Conservation (phyloP, 2,113 vertebrate genomes). For the Nannobrachium achirus region DNA sequence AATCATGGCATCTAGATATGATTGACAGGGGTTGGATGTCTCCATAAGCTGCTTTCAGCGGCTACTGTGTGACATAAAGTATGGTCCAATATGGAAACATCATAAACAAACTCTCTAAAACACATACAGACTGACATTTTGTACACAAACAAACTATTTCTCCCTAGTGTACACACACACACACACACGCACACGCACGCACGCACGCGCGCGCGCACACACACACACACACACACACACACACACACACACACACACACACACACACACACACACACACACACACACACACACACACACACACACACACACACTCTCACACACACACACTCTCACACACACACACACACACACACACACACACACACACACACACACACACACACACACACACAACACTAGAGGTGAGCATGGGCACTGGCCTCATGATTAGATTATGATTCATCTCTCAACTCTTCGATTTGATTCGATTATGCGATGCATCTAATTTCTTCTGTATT, state of each 20-base stretch:
- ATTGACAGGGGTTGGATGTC: conserved; percentile 29
- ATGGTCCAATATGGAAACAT: neutral
- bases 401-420: too few relatives aligned
- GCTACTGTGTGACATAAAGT: neutral
- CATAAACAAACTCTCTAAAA: neutral
- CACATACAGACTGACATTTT: neutral
- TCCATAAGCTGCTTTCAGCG: neutral
- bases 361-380: conserved; percentile 8
- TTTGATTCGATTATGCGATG: too few relatives aligned
- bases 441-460: too few relatives aligned
- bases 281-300: conserved; percentile 11
- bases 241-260: neutral
- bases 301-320: neutral
- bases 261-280: neutral
- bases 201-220: neutral
- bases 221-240: conserved; percentile 15
- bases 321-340: neutral
- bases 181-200: neutral
- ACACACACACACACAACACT: conserved; percentile 30
- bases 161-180: neutral
- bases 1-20: conserved; percentile 11
- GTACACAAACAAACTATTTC: neutral
- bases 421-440: too few relatives aligned
- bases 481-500: too few relatives aligned
- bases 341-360: neutral